Evolutionary conservation across 2,888 invertebrate genomes (phyloP).

Genomic region (Galerucella pusilla): DNA sequence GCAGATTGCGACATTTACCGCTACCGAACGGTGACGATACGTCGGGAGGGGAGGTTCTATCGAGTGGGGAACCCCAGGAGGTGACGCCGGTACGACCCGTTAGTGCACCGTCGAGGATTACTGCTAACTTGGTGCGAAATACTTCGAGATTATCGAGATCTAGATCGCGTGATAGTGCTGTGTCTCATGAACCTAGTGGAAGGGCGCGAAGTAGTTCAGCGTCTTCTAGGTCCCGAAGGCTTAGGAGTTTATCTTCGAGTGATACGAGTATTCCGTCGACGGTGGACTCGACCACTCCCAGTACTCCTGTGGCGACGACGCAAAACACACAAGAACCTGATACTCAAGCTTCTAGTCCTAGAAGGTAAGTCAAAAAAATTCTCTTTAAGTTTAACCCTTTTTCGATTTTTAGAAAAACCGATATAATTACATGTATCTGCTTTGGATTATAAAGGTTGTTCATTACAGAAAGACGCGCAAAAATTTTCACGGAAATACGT

Average conservation of each 20-base stretch:
- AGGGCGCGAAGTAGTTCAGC: conserved; percentile 60
- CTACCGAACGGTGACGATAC: conserved; percentile 61
- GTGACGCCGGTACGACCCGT: conserved; percentile 56
- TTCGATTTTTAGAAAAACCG: no score
- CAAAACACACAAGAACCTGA: conserved; percentile 47
- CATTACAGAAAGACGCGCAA: no score
- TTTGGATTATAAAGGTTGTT: no score
- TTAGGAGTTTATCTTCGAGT: conserved; percentile 62
- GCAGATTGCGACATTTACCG: conserved; percentile 67
- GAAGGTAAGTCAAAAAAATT: conserved; percentile 46
- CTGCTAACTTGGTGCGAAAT: conserved; percentile 41
- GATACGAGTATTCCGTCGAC: conserved; percentile 63
- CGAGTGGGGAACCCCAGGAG: conserved; percentile 43
- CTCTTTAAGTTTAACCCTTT: no score
- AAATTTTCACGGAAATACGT: no score
- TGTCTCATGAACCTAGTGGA: conserved; percentile 55
- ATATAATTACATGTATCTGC: no score
- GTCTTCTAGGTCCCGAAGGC: conserved; percentile 59
- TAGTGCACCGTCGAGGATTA: conserved; percentile 60
- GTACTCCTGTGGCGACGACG: conserved; percentile 52
- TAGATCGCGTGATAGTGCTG: conserved; percentile 46
- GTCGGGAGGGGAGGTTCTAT: conserved; percentile 28
- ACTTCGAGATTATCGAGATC: conserved; percentile 53
- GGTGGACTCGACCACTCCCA: conserved; percentile 59
- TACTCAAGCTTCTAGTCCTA: conserved; percentile 44